Percentiles rank a stretch among this genome's conserved stretches.
Conservation (phyloP, 1,140 invertebrate genomes). For the Papilio aristodemus region DNA sequence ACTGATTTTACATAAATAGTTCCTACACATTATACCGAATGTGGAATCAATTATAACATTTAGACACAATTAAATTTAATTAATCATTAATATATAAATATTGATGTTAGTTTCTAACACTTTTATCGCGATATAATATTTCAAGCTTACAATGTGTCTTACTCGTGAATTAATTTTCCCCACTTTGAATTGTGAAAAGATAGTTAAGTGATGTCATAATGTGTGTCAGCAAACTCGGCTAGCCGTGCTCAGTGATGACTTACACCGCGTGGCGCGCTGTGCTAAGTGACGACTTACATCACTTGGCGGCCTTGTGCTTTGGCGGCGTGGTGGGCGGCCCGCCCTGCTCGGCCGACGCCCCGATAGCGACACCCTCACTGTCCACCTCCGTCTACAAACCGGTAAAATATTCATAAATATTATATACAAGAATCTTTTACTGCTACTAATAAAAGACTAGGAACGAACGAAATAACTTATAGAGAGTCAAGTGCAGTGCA, state of each 20-base stretch:
- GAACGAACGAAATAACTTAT: too few relatives aligned
- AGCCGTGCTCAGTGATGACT: not conserved
- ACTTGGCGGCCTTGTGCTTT: constrained; percentile 74
- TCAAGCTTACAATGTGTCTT: too few relatives aligned
- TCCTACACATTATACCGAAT: too few relatives aligned
- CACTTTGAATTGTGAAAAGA: not conserved
- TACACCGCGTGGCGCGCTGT: constrained; percentile 74
- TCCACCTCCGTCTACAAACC: constrained; percentile 72
- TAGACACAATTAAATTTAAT: constrained; percentile 15
- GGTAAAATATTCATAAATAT: too few relatives aligned
- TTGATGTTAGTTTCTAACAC: too few relatives aligned
- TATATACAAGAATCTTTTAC: too few relatives aligned
- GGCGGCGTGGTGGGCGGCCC: constrained; percentile 77
- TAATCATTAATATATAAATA: not conserved
- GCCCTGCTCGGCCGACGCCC: constrained; percentile 75
- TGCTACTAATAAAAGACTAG: too few relatives aligned
- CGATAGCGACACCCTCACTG: constrained; percentile 76
- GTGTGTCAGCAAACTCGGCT: not conserved
- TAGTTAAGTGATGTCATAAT: too few relatives aligned
- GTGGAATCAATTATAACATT: too few relatives aligned
- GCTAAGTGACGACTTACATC: constrained; percentile 56
- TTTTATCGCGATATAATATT: too few relatives aligned
- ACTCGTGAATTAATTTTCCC: not conserved
- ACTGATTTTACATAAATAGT: too few relatives aligned
- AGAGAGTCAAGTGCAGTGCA: too few relatives aligned